Evolutionary conservation across 2,113 vertebrate species (phyloP).

Genomic region (Calidris pygmaea): DNA sequence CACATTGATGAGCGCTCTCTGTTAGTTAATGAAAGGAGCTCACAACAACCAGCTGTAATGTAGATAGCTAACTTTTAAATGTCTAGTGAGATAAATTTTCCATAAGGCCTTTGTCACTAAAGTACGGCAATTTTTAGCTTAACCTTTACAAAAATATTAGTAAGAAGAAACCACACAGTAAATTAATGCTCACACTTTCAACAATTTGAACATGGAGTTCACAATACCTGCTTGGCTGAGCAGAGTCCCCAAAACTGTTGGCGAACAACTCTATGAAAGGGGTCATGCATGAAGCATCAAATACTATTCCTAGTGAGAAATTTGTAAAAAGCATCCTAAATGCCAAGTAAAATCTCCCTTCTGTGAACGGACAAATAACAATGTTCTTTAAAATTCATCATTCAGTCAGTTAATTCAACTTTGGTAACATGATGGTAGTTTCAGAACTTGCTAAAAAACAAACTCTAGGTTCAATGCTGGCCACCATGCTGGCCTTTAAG

Average conservation of each 20-base stretch:
- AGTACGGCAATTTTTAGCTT: background rate
- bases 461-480: background rate
- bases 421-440: rapidly evolving
- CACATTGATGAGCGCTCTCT: background rate
- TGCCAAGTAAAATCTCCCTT: background rate
- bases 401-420: background rate
- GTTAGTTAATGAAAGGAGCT: background rate
- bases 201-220: background rate
- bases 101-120: background rate
- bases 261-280: background rate
- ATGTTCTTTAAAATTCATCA: background rate
- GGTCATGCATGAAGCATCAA: background rate
- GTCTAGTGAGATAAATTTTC: background rate
- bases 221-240: background rate
- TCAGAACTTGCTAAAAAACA: background rate
- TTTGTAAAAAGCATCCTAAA: background rate
- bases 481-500: background rate
- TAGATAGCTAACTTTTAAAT: background rate
- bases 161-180: background rate
- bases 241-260: background rate
- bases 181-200: background rate
- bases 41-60: background rate
- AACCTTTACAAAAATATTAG: background rate
- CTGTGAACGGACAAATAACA: background rate
- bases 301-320: background rate